These are phyloP conservation scores for Hippocampus guttulatus DNA, from an alignment of 2,113 vertebrate species.

Conservation along the genomic window DNA sequence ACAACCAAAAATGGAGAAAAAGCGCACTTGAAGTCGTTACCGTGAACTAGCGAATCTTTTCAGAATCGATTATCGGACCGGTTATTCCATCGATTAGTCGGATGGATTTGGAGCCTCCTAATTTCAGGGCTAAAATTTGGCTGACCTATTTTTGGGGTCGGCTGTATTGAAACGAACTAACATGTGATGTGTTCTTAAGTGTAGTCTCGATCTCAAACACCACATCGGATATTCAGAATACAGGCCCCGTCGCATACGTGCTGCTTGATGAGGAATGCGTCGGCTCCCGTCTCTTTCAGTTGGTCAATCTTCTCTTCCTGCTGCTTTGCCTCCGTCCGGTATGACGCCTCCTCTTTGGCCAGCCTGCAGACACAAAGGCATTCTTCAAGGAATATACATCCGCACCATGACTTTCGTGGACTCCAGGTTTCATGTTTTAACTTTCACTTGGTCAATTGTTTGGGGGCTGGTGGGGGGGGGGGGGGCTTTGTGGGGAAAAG, in stretches of 20 bases:
- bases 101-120: no score
- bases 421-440: no score
- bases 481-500: no score
- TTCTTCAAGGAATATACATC: background rate
- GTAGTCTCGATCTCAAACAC: no score
- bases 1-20: background rate
- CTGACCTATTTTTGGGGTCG: no score
- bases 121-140: no score
- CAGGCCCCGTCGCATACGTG: conserved; percentile 69
- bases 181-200: background rate
- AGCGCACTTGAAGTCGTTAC: background rate
- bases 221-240: background rate
- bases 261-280: conserved; percentile 88
- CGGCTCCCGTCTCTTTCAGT: conserved; percentile 82
- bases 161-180: no score
- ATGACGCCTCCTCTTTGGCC: conserved; percentile 86
- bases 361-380: conserved; percentile 71
- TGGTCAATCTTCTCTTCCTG: conserved; percentile 90
- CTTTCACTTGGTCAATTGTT: no score
- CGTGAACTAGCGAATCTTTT: background rate
- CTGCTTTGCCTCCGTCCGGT: conserved; percentile 87
- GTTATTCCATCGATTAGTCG: no score
- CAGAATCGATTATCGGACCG: no score
- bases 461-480: no score
- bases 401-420: no score